Conservation (phyloP, 2,113 vertebrate genomes). For the Chamaea fasciata region DNA sequence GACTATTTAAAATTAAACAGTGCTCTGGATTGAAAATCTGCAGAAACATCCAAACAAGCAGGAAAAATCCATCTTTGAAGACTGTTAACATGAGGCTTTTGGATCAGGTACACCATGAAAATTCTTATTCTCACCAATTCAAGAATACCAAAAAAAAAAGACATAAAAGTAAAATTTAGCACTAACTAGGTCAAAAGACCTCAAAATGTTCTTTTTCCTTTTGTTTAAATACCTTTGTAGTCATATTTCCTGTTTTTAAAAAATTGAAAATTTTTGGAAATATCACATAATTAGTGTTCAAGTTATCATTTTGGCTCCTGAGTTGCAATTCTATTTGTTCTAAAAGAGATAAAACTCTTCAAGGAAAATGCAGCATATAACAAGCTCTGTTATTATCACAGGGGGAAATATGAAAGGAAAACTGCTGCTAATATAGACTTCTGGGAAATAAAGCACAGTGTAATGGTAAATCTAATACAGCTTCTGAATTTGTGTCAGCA, state of each 20-base stretch:
- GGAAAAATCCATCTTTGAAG: neutral
- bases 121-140: neutral
- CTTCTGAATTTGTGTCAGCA: neutral
- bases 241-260: rapidly evolving
- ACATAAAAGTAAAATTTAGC: neutral
- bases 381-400: neutral
- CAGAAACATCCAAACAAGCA: neutral
- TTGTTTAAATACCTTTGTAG: neutral
- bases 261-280: neutral
- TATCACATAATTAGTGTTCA: neutral
- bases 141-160: neutral
- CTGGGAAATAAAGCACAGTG: neutral
- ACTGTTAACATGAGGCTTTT: neutral
- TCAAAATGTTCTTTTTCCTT: neutral
- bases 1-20: neutral
- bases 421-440: neutral
- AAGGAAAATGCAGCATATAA: neutral
- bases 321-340: neutral
- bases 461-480: neutral
- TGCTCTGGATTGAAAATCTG: neutral
- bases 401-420: neutral
- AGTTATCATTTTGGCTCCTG: neutral
- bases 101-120: neutral
- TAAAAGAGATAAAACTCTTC: neutral
- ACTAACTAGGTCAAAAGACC: neutral